Percentiles rank a stretch among this genome's conserved stretches.
phyloP scores from a whole-genome alignment of 1,140 invertebrate genomes.

The Harlomillsia oculata region DNA sequence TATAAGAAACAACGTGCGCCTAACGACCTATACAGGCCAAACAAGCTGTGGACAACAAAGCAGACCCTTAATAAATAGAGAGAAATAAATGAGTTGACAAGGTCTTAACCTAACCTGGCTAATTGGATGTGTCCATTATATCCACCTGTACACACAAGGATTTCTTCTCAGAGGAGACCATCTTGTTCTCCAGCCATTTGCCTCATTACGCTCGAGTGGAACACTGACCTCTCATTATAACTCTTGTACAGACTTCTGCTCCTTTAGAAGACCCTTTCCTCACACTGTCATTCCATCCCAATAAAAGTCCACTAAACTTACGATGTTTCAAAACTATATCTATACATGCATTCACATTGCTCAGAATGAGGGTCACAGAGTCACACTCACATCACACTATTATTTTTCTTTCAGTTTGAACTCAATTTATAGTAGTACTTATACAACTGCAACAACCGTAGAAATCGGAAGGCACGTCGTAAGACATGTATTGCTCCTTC shows the following conservation, averaged over 20 bases:
- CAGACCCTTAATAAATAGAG: too few relatives aligned
- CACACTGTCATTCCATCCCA: too few relatives aligned
- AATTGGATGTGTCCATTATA: constrained; percentile 31
- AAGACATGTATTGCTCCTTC: too few relatives aligned
- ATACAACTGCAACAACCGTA: not conserved
- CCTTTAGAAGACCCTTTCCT: not conserved
- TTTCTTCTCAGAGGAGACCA: not conserved
- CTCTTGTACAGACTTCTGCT: not conserved
- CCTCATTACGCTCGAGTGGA: not conserved
- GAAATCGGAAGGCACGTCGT: too few relatives aligned
- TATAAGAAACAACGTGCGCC: too few relatives aligned
- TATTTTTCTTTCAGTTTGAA: not conserved
- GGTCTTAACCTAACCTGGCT: constrained; percentile 27
- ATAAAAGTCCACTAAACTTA: not conserved
- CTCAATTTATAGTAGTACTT: not conserved
- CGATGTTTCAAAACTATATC: not conserved
- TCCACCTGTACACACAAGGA: constrained; percentile 19
- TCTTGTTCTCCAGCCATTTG: not conserved
- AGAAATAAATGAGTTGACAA: constrained; percentile 27
- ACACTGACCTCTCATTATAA: constrained; percentile 11
- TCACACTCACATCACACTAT: not conserved
- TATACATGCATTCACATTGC: not conserved
- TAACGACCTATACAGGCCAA: too few relatives aligned
- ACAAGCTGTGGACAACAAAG: too few relatives aligned
- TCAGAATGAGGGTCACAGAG: not conserved